phyloP scores from a whole-genome alignment of 2,113 vertebrate genomes.

The Ursus arctos region DNA sequence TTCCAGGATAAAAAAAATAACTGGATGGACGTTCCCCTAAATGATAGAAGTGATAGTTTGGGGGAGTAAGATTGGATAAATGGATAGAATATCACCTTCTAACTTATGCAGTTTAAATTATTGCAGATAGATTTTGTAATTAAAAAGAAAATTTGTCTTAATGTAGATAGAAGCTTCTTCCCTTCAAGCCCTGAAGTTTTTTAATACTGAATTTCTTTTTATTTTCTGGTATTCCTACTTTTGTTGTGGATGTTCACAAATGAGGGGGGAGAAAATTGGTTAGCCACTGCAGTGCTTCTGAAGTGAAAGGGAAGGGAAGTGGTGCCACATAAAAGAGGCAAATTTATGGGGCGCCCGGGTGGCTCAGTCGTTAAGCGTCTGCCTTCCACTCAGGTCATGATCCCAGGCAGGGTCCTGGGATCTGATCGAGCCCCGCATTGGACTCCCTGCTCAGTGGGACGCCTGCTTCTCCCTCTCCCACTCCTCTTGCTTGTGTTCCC shows the following conservation, averaged over 20 bases:
- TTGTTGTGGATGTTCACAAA: background rate
- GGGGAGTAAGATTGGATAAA: background rate
- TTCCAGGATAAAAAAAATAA: background rate
- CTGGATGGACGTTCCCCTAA: background rate
- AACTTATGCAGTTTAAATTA: background rate
- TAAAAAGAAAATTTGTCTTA: background rate
- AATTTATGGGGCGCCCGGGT: background rate
- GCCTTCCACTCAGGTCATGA: no score
- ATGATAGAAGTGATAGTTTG: background rate
- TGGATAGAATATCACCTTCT: background rate
- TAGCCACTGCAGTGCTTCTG: background rate
- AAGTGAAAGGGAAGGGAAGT: background rate
- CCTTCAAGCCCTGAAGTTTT: background rate
- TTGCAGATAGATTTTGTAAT: background rate
- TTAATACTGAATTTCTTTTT: background rate
- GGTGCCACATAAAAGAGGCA: background rate
- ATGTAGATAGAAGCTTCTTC: background rate
- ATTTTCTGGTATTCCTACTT: background rate
- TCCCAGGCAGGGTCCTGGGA: no score
- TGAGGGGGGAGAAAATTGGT: background rate
- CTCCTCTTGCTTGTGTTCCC: no score
- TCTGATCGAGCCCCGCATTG: no score
- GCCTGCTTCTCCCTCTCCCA: no score
- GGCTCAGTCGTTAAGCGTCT: no score
- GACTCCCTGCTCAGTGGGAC: no score